Evolutionary conservation across 2,888 invertebrate genomes (phyloP).

Genomic region (Leucoma salicis): DNA sequence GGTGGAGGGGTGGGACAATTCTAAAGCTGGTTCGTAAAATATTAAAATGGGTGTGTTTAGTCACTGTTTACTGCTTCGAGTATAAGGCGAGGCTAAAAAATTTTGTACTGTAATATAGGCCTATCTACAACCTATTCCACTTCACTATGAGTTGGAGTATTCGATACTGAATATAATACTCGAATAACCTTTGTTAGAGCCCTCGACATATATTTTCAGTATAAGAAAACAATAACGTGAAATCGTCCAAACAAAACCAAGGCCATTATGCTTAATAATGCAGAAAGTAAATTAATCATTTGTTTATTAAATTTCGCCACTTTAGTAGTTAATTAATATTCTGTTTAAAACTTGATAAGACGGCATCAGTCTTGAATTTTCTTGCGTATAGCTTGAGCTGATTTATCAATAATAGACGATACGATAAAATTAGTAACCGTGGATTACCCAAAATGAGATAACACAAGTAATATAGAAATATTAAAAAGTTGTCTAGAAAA

Average conservation of each 20-base stretch:
- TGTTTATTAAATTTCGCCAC: conserved; percentile 51
- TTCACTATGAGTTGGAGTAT: conserved; percentile 12
- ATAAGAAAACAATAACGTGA: conserved; percentile 78
- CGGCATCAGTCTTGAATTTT: background rate
- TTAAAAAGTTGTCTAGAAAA: conserved; percentile 54
- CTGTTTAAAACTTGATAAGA: conserved; percentile 6
- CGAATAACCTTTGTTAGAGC: conserved; percentile 69
- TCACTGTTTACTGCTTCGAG: no score
- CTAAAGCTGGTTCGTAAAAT: no score
- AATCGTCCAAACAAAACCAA: conserved; percentile 71
- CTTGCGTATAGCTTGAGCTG: background rate
- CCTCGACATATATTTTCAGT: conserved; percentile 79
- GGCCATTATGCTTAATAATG: conserved; percentile 59
- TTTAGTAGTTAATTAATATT: conserved; percentile 35
- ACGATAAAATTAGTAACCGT: background rate
- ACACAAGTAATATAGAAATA: conserved; percentile 18
- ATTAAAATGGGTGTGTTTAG: no score
- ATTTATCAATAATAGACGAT: background rate
- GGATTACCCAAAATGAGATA: conserved; percentile 31
- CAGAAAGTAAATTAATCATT: conserved; percentile 62
- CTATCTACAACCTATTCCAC: background rate
- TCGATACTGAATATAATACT: conserved; percentile 49
- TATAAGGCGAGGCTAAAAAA: no score
- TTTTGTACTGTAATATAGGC: no score
- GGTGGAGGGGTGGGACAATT: no score